Conservation (phyloP, 1,140 invertebrate genomes). For the Oryzaephilus surinamensis region DNA sequence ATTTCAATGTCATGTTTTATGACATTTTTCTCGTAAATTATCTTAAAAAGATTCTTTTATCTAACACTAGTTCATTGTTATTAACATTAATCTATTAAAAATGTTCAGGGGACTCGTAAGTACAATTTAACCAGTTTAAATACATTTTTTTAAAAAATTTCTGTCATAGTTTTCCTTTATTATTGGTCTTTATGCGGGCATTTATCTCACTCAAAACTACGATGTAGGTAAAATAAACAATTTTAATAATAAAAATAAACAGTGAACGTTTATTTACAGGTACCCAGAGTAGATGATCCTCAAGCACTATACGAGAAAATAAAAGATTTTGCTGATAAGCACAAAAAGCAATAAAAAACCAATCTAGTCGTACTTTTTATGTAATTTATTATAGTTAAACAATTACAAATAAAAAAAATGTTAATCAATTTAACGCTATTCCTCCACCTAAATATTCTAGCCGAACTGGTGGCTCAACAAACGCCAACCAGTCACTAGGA, state of each 20-base stretch:
- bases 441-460: slow-evolving; percentile 84
- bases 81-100: slow-evolving; percentile 1
- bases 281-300: slow-evolving; percentile 73
- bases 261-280: slow-evolving; percentile 43
- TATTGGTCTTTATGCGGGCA: slow-evolving; percentile 64
- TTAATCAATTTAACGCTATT: slow-evolving; percentile 50
- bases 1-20: too few species aligned
- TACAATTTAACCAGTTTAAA: not conserved
- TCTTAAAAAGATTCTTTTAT: too few species aligned
- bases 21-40: too few species aligned
- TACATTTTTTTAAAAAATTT: slow-evolving; percentile 7
- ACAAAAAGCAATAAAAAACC: slow-evolving; percentile 44
- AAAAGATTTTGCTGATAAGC: slow-evolving; percentile 55
- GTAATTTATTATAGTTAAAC: slow-evolving; percentile 3
- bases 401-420: slow-evolving; percentile 18
- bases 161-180: slow-evolving; percentile 56
- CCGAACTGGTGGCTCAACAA: slow-evolving; percentile 83
- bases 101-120: slow-evolving; percentile 33
- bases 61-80: too few species aligned
- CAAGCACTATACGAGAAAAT: slow-evolving; percentile 53
- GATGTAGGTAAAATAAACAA: slow-evolving; percentile 44
- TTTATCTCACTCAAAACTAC: slow-evolving; percentile 74
- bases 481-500: slow-evolving; percentile 97
- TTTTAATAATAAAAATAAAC: slow-evolving; percentile 6
- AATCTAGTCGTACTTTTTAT: slow-evolving; percentile 4